These are phyloP conservation scores for Calameuta pallipes DNA, from an alignment of 2,888 invertebrate genomes.

Conservation along the genomic window DNA sequence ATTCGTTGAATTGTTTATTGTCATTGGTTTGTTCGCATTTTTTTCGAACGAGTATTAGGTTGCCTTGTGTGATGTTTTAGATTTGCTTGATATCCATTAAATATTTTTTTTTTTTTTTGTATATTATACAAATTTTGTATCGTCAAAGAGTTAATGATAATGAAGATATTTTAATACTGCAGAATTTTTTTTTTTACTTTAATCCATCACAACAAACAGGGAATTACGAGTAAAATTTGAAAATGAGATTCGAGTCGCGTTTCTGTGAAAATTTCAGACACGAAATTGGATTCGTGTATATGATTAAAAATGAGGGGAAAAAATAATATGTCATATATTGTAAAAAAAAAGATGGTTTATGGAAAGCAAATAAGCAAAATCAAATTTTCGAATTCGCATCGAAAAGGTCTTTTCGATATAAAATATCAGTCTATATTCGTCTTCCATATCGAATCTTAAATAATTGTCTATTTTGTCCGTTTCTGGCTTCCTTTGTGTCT, in stretches of 20 bases:
- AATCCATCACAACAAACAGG: not conserved
- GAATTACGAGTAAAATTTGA: not conserved
- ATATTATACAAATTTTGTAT: not conserved
- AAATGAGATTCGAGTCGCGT: not conserved
- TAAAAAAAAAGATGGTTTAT: not conserved
- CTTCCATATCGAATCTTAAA: not conserved
- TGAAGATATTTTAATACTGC: too few relatives aligned
- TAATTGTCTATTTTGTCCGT: not conserved
- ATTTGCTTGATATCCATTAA: too few relatives aligned
- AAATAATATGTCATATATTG: too few relatives aligned
- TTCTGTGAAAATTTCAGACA: not conserved
- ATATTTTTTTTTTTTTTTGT: too few relatives aligned
- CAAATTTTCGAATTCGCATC: not conserved
- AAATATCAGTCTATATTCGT: not conserved
- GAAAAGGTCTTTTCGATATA: not conserved
- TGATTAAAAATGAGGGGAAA: too few relatives aligned
- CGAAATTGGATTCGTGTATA: not conserved
- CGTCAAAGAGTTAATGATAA: too few relatives aligned
- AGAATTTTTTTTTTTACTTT: too few relatives aligned
- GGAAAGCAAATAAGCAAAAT: not conserved
- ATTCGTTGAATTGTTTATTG: too few relatives aligned
- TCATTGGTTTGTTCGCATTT: too few relatives aligned
- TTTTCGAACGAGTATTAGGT: too few relatives aligned
- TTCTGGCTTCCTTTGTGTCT: not conserved
- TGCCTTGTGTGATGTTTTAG: too few relatives aligned